phyloP scores from a whole-genome alignment of 2,113 vertebrate genomes.

The Hydropotes inermis region DNA sequence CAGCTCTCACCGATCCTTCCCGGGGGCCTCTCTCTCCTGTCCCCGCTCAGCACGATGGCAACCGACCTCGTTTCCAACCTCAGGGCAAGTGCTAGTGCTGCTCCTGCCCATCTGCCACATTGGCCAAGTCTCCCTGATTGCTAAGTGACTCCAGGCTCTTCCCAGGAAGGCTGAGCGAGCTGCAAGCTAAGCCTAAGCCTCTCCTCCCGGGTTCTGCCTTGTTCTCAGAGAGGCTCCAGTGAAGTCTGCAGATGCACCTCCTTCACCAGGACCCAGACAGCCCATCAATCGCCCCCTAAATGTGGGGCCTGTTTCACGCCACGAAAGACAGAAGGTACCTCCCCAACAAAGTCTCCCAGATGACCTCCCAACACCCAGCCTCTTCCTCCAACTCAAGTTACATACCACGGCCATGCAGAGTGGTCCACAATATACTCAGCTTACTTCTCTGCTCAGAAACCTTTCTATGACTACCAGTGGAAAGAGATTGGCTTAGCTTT shows the following conservation, averaged over 20 bases:
- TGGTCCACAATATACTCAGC: not conserved
- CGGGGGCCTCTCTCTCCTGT: not conserved
- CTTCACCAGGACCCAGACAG: not conserved
- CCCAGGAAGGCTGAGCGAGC: slow-evolving; percentile 30
- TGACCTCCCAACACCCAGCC: not conserved
- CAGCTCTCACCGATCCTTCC: slow-evolving; percentile 2
- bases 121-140: slow-evolving; percentile 51
- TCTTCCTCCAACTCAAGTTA: not conserved
- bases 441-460: not conserved
- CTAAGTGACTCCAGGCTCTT: slow-evolving; percentile 43
- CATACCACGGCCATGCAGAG: not conserved
- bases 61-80: slow-evolving; percentile 53
- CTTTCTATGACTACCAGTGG: not conserved
- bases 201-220: not conserved
- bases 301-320: not conserved
- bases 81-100: slow-evolving; percentile 52
- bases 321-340: not conserved
- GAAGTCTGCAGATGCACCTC: accelerated
- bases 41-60: slow-evolving; percentile 40
- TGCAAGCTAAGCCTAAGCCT: not conserved
- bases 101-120: slow-evolving; percentile 61
- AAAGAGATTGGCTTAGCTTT: not conserved
- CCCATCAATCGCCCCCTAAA: not conserved
- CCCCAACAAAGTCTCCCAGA: not conserved
- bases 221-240: not conserved